These are phyloP conservation scores for Vombatus ursinus DNA, from an alignment of 2,113 vertebrate genomes.

Conservation along the genomic window DNA sequence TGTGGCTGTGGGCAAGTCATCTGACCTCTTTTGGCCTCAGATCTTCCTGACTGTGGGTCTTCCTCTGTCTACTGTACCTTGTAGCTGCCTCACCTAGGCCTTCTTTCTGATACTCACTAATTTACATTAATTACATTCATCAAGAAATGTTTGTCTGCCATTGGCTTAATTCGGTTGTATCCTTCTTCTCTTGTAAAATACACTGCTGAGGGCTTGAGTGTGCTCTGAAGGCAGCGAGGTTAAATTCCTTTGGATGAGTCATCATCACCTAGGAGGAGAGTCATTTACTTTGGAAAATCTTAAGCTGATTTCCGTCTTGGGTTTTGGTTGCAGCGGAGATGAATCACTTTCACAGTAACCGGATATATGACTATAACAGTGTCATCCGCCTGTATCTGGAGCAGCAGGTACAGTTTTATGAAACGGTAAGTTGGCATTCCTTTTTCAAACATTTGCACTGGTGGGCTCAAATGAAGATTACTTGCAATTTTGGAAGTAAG, in stretches of 20 bases:
- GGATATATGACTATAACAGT: slow-evolving; percentile 99
- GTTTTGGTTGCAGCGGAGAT: slow-evolving; percentile 91
- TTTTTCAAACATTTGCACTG: neutral
- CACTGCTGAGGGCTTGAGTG: neutral
- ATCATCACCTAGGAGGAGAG: neutral
- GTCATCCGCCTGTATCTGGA: slow-evolving; percentile 97
- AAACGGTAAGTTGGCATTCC: slow-evolving; percentile 85
- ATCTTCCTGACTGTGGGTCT: too few relatives aligned
- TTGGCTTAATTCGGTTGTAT: neutral
- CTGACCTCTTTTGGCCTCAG: neutral
- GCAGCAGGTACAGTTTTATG: slow-evolving; percentile 97
- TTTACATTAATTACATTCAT: neutral
- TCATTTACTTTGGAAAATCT: fast-evolving
- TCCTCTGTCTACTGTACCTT: too few relatives aligned
- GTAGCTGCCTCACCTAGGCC: too few relatives aligned
- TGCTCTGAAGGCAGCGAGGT: neutral
- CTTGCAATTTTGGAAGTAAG: neutral
- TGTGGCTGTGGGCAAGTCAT: neutral
- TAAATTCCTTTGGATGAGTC: too few relatives aligned
- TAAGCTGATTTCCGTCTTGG: slow-evolving; percentile 61
- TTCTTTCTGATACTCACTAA: neutral
- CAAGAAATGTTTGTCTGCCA: neutral
- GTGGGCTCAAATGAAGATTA: neutral
- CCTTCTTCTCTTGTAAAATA: fast-evolving
- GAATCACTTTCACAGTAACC: slow-evolving; percentile 99